These are phyloP conservation scores for Xylota sylvarum DNA, from an alignment of 2,888 invertebrate genomes.

Conservation along the genomic window DNA sequence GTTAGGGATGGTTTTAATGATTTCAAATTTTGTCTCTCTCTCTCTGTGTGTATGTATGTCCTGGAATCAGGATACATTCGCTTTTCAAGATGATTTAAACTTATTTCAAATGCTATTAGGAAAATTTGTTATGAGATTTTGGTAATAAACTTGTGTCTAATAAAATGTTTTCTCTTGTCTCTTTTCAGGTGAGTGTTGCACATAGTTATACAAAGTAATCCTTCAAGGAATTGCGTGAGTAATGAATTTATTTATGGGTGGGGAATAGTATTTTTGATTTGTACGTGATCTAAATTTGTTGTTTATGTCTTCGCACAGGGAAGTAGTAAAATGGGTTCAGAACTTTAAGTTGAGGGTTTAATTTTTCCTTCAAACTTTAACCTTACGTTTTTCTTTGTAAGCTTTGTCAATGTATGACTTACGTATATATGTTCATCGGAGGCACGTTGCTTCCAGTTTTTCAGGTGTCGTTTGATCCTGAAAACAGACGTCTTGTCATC, in stretches of 20 bases:
- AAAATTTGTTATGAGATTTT: slow-evolving; percentile 47
- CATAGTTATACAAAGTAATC: background rate
- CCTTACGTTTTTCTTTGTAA: no score
- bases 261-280: no score
- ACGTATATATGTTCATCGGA: no score
- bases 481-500: no score
- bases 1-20: slow-evolving; percentile 31
- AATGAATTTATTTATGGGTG: background rate
- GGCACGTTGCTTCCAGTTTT: no score
- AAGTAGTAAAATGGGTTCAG: no score
- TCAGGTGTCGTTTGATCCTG: no score
- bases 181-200: slow-evolving; percentile 50
- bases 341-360: no score
- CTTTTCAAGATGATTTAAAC: slow-evolving; percentile 26
- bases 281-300: no score
- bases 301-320: no score
- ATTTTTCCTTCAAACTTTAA: no score
- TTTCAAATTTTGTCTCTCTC: slow-evolving; percentile 37
- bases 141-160: slow-evolving; percentile 13
- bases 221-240: background rate
- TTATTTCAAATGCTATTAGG: slow-evolving; percentile 23
- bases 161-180: slow-evolving; percentile 10
- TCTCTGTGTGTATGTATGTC: background rate
- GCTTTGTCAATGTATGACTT: no score
- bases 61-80: background rate